Evolutionary conservation across 1,140 invertebrate genomes (phyloP), one percentile per base, ranked within the genome.

Genomic region (Drosophila suzukii): DNA sequence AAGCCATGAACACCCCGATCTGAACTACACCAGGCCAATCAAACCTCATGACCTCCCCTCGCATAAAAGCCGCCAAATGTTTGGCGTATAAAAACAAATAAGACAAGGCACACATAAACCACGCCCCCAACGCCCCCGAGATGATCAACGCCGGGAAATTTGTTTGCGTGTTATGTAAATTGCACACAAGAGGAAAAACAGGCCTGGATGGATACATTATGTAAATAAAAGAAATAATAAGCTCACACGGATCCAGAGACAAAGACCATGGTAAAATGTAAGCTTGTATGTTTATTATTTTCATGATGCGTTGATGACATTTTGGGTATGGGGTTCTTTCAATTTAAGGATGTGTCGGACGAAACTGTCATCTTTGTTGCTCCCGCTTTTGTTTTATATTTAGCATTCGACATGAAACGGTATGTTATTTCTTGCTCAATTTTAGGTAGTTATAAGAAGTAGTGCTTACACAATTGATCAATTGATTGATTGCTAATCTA

Each of bases 201-300:
- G 30, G 63, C 56, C 54, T 78, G 81, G 80, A 68, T 68, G 73
- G 73, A 67, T 63, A 83, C 80, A 76, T 83, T 88, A 88, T 88
- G 83, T 88, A 88, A 88, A 88, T 88, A 88, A 89, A 88, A 88
- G 74, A 88, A 88, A 86, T 88, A 86, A 86, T 86, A 86, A 88
- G 79, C 79, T 70, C 54, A 44, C 56, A 39, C 59, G 43, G 41
- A 71, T 53, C 47, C 43, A 12, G 27, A 58, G n/a, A 44, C 50
- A 55, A 78, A 66, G 53, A 15, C 47, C 72, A 32, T 38, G 24
- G 59, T 34, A 17, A 56, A 71, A 38, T 66, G 36, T 15, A 43
- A 47, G 43, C 44, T 36, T 62, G 57, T 54, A 68, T 54, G 62
- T 67, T 68, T 68, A 89, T 86, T 78, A 86, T 88, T 88, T 88